These are phyloP conservation scores for Orgyia antiqua DNA, from an alignment of 2,888 invertebrate genomes.

Conservation along the genomic window DNA sequence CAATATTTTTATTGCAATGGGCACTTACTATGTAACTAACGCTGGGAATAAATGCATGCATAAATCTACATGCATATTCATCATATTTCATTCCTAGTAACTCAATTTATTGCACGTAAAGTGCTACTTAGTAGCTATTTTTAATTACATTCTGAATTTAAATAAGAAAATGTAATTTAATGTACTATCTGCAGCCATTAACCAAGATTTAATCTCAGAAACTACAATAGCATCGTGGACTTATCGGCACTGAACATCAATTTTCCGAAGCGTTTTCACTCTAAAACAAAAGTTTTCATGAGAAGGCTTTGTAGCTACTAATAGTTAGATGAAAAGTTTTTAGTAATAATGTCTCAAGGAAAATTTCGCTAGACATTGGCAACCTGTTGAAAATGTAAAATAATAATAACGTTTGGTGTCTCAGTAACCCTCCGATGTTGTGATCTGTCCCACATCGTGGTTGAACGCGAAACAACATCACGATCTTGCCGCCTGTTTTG, in stretches of 20 bases:
- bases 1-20: background rate
- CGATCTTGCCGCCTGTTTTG: conserved; percentile 66
- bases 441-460: conserved; percentile 39
- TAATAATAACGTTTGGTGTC: conserved; percentile 20
- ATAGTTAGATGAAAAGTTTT: too few relatives aligned
- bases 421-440: conserved; percentile 29
- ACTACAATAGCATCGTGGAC: background rate
- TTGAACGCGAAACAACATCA: conserved; percentile 38
- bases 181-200: conserved; percentile 4
- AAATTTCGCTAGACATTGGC: conserved; percentile 11
- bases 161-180: conserved; percentile 5
- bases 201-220: conserved; percentile 4
- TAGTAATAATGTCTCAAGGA: conserved; percentile 7
- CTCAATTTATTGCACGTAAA: conserved; percentile 5
- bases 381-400: conserved; percentile 30
- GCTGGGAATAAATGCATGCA: conserved; percentile 15
- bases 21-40: background rate
- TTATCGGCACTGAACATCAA: background rate
- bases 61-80: conserved; percentile 24
- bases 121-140: conserved; percentile 12
- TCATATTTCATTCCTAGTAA: conserved; percentile 14
- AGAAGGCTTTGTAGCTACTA: too few relatives aligned
- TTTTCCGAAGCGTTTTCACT: too few relatives aligned
- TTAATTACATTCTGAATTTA: conserved; percentile 17
- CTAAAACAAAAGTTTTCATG: too few relatives aligned